Evolutionary conservation across 2,113 vertebrate genomes (phyloP), one percentile per base, ranked within the genome.

Genomic region (Opisthocomus hoazin): DNA sequence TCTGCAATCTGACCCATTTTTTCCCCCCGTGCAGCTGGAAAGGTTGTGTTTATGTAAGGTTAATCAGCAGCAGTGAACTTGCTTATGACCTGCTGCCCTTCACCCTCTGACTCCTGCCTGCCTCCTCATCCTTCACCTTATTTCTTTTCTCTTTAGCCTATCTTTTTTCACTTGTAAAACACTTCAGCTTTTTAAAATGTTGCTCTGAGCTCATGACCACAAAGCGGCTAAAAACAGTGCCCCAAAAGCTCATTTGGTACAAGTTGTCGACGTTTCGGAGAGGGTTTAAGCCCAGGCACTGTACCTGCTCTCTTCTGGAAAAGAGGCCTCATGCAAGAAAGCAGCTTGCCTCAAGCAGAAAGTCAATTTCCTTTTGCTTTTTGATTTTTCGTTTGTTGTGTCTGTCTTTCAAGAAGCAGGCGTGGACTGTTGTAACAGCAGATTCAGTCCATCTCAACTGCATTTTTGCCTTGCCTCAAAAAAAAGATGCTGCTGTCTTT

Each of bases 191-290:
- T 36, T 69, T 66, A 71, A 22, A 84, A n/a, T 4, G 6, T 27
- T 58, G 12, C 18, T 29, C 4, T 30, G 60, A 78, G 26, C 26
- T 69, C 0, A 0, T 56, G 60, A 46, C 9, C n/a, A 82, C 30
- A 60, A 61, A 74, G 22, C 64, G 78, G 48, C 45, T 39, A 9
- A 64, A 78, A 77, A 4, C n/a, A n/a, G 15, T 37, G 17, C 17
- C 23, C 21, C 13, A n/a, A 3, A 57, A 57, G 6, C 15, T 48
- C 53, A 41, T 45, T 76, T 51, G 41, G 11, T 64, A 13, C 23
- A 26, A 69, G 61, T 46, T 78, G 26, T 37, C 65, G 34, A 34
- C 11, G 6, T 73, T 87, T 74, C 34, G 23, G 41, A 74, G 83
- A 2, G 15, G 24, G 10, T 26, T 65, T 46, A 39, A 90, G 15